Evolutionary conservation across 1,140 invertebrate genomes (phyloP).

Genomic region (Triops cancriformis): DNA sequence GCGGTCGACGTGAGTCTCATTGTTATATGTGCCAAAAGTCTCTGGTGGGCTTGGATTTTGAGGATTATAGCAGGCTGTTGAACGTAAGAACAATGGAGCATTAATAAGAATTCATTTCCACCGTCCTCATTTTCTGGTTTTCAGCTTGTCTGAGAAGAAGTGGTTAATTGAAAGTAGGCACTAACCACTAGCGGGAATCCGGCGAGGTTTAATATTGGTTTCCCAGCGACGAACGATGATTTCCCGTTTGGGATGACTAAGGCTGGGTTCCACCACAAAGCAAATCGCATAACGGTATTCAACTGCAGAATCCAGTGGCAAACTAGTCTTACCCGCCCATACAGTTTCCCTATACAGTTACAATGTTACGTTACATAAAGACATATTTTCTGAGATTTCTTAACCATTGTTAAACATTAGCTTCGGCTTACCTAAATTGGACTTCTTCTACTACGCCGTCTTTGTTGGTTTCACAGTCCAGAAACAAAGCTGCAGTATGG

Average conservation of each 20-base stretch:
- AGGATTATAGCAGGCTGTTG: constrained; percentile 16
- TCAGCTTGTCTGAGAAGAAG: no score
- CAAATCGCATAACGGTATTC: constrained; percentile 72
- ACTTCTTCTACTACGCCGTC: constrained; percentile 25
- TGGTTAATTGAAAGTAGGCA: constrained; percentile 18
- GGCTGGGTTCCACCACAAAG: constrained; percentile 42
- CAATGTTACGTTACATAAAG: neutral
- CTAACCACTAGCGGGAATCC: constrained; percentile 46
- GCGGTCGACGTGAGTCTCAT: constrained; percentile 54
- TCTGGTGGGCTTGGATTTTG: constrained; percentile 26
- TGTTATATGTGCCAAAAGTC: constrained; percentile 56
- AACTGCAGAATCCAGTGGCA: constrained; percentile 56
- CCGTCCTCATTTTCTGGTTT: constrained; percentile 9
- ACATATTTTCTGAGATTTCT: no score
- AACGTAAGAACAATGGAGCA: neutral
- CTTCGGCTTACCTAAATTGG: neutral
- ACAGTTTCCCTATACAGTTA: constrained; percentile 28
- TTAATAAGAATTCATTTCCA: neutral
- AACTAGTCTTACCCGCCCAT: constrained; percentile 36
- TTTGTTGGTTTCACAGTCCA: constrained; percentile 31
- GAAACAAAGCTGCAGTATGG: constrained; percentile 35
- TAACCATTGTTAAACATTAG: neutral
- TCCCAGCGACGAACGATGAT: constrained; percentile 72
- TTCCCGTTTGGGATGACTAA: constrained; percentile 43
- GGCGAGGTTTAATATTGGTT: constrained; percentile 61